Evolutionary conservation across 2,888 invertebrate genomes (phyloP).

Genomic region (Allophyes oxyacanthae): DNA sequence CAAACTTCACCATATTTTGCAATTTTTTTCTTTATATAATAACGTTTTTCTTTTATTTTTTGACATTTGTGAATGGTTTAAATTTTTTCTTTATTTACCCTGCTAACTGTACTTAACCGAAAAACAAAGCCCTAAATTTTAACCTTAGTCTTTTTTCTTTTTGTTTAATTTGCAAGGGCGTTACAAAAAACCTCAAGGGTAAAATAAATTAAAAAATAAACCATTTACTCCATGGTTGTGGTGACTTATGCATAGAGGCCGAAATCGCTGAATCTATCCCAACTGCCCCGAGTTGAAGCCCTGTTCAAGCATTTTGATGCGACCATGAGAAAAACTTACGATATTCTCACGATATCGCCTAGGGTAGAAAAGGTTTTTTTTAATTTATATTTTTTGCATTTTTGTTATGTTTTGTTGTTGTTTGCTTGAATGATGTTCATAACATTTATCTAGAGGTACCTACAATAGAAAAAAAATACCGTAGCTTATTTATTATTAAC

Average conservation of each 20-base stretch:
- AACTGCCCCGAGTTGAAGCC: conserved; percentile 84
- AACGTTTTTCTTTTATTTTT: conserved; percentile 35
- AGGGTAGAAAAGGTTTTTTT: conserved; percentile 80
- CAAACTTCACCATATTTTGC: conserved; percentile 39
- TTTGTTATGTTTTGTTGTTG: conserved; percentile 14
- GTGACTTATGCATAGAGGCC: conserved; percentile 80
- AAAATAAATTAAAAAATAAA: conserved; percentile 15
- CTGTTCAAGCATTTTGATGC: conserved; percentile 83
- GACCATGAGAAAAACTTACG: conserved; percentile 79
- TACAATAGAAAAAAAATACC: no score
- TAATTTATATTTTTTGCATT: conserved; percentile 34
- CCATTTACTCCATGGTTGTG: conserved; percentile 61
- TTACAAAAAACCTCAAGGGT: conserved; percentile 17
- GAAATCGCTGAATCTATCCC: conserved; percentile 86
- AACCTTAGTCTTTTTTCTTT: conserved; percentile 2
- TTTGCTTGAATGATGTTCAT: conserved; percentile 30
- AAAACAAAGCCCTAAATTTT: conserved; percentile 6
- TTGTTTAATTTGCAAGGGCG: background rate
- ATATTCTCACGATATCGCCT: conserved; percentile 82
- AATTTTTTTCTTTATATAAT: conserved; percentile 13
- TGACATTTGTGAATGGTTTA: conserved; percentile 42
- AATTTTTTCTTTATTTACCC: conserved; percentile 44
- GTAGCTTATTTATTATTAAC: no score
- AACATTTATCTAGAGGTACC: background rate
- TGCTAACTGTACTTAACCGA: conserved; percentile 12